phyloP scores from a whole-genome alignment of 2,113 vertebrate genomes.

The Toxotes chatareus region DNA sequence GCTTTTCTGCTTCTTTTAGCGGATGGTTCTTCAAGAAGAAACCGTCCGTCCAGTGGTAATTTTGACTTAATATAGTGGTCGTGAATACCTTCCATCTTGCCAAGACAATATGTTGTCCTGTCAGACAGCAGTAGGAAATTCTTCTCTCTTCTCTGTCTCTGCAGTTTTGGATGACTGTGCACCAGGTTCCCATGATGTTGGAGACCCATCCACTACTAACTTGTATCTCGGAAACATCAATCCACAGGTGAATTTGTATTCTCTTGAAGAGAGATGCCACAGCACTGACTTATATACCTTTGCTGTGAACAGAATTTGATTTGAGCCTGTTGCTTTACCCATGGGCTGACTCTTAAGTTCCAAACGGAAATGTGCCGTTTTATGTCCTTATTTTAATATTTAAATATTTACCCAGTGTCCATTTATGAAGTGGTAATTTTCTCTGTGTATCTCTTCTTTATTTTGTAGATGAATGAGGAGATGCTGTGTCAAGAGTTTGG shows the following conservation, averaged over 20 bases:
- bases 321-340: neutral
- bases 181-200: slow-evolving; percentile 97
- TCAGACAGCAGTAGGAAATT: slow-evolving; percentile 73
- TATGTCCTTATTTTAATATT: neutral
- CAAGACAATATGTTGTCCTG: slow-evolving; percentile 35
- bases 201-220: slow-evolving; percentile 98
- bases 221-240: slow-evolving; percentile 99
- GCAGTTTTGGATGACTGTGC: slow-evolving; percentile 97
- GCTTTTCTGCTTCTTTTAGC: slow-evolving; percentile 88
- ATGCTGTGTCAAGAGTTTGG: slow-evolving; percentile 99
- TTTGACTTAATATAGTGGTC: slow-evolving; percentile 78
- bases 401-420: neutral
- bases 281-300: neutral
- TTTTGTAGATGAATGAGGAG: slow-evolving; percentile 96
- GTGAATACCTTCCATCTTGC: slow-evolving; percentile 72
- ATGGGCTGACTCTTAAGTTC: neutral
- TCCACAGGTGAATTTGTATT: slow-evolving; percentile 88
- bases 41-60: slow-evolving; percentile 98
- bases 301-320: neutral
- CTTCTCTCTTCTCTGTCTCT: slow-evolving; percentile 65
- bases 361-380: neutral
- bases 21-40: slow-evolving; percentile 98
- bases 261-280: neutral
- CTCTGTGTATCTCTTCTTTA: neutral
- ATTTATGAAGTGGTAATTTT: neutral